These are phyloP conservation scores for Ceyx margarethae DNA, from an alignment of 2,113 vertebrate genomes.

Conservation along the genomic window DNA sequence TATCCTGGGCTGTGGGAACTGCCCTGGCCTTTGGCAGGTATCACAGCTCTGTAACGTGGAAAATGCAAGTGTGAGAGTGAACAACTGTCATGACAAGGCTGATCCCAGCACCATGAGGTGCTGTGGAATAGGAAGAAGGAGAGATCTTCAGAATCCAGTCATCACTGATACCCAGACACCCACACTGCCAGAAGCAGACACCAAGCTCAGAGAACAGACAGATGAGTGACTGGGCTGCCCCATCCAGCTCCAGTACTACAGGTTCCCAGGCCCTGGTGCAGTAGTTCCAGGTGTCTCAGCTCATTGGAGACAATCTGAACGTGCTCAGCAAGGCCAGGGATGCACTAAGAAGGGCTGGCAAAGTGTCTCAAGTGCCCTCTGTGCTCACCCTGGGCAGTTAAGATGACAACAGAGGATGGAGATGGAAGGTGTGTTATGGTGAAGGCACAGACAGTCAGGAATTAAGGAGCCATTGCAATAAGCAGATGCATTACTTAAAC, in stretches of 20 bases:
- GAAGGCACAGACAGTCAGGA: background rate
- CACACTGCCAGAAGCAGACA: rapidly evolving
- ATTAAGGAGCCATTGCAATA: background rate
- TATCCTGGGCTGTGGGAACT: background rate
- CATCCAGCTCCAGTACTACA: background rate
- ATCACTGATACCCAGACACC: no score
- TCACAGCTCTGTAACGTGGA: rapidly evolving
- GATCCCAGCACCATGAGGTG: rapidly evolving
- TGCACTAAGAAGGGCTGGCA: background rate
- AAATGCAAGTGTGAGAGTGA: background rate
- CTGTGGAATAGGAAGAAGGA: background rate
- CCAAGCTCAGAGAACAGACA: background rate
- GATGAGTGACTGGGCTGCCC: rapidly evolving
- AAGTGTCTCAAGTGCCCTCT: background rate
- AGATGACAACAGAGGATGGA: background rate
- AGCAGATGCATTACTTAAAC: background rate
- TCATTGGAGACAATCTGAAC: background rate
- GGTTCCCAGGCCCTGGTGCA: background rate
- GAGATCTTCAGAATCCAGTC: background rate
- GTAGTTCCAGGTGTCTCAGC: background rate
- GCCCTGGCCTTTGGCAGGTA: background rate
- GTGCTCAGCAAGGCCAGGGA: background rate
- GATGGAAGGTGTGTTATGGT: background rate
- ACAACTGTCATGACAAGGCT: rapidly evolving
- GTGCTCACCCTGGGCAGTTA: background rate